Percentiles rank a stretch among this genome's conserved stretches.
Conservation (phyloP, 2,888 invertebrate species). For the Cheiracanthium punctorium region DNA sequence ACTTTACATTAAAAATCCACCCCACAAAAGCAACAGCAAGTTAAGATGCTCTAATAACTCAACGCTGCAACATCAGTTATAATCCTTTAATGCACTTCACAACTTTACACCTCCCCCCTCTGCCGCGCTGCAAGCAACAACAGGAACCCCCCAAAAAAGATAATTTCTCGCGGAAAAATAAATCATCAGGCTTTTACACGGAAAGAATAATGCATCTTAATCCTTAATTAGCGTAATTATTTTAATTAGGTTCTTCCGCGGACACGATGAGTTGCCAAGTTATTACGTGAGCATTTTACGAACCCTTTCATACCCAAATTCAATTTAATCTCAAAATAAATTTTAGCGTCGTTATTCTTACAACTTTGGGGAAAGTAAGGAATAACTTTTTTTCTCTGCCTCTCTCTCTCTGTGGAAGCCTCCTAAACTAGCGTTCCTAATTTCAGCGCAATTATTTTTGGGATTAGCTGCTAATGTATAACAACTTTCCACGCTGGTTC, state of each 20-base stretch:
- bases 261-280: conserved; percentile 8
- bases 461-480: conserved; percentile 13
- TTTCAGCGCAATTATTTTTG: conserved; percentile 4
- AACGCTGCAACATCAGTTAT: not conserved
- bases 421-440: not conserved
- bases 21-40: too few relatives aligned
- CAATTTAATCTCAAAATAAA: conserved; percentile 15
- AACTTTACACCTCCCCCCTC: not conserved
- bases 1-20: too few relatives aligned
- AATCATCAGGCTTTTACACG: not conserved
- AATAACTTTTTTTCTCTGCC: not conserved
- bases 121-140: not conserved
- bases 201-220: conserved; percentile 19
- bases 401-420: not conserved
- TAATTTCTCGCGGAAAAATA: conserved; percentile 25
- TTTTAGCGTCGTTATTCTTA: not conserved
- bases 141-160: not conserved
- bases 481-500: not conserved
- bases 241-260: conserved; percentile 37
- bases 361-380: not conserved
- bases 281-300: conserved; percentile 13
- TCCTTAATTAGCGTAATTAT: conserved; percentile 43
- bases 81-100: not conserved
- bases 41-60: not conserved
- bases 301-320: not conserved